Conservation (phyloP, 1,140 invertebrate species). For the Drosophila simulans region DNA sequence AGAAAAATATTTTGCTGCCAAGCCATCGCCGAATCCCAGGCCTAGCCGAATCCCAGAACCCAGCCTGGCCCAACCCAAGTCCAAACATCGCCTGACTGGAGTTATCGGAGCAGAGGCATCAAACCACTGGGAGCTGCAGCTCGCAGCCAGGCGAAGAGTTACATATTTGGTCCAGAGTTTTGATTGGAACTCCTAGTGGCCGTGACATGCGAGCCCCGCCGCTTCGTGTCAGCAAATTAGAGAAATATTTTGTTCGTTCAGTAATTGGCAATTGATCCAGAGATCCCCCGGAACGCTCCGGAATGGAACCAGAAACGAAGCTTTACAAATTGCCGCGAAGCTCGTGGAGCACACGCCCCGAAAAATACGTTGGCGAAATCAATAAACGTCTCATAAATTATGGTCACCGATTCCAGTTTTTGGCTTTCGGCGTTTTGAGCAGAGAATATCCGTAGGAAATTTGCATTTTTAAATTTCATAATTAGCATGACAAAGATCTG, state of each 20-base stretch:
- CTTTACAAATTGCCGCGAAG: conserved; percentile 54
- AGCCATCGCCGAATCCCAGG: conserved; percentile 17
- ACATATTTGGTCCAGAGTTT: conserved; percentile 32
- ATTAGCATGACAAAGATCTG: conserved; percentile 64
- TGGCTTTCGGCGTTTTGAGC: conserved; percentile 29
- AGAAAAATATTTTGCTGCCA: conserved; percentile 70
- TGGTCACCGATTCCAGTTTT: conserved; percentile 42
- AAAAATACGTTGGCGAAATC: conserved; percentile 39
- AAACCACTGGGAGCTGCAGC: conserved; percentile 38
- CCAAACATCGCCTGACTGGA: conserved; percentile 62
- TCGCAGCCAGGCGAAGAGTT: conserved; percentile 14
- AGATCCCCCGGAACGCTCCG: conserved; percentile 30
- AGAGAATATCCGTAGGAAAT: conserved; percentile 39
- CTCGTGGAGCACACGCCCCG: conserved; percentile 43
- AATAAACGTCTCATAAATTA: conserved; percentile 50
- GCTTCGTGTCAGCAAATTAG: conserved; percentile 74
- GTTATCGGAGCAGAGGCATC: conserved; percentile 59
- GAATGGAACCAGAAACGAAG: conserved; percentile 43
- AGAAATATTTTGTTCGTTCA: conserved; percentile 74
- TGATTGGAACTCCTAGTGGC: conserved; percentile 65
- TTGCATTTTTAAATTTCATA: conserved; percentile 62
- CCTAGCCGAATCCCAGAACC: conserved; percentile 17
- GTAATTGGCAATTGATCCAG: conserved; percentile 68
- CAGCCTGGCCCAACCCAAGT: conserved; percentile 20
- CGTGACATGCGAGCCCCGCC: conserved; percentile 66